These are phyloP conservation scores for Taenioides sp. DNA, from an alignment of 2,797 vertebrate genomes.

Conservation along the genomic window DNA sequence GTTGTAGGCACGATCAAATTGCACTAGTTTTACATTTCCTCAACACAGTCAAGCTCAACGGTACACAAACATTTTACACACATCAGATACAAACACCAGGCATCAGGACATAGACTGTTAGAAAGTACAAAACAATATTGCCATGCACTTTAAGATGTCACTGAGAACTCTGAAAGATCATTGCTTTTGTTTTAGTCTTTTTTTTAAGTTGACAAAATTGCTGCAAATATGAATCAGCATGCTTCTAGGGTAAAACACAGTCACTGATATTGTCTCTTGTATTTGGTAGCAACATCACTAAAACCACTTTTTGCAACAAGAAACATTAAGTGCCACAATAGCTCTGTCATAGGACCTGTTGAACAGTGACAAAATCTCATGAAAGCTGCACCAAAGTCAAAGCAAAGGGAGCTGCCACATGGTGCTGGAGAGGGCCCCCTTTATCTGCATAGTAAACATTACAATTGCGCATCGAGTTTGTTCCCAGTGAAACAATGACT, in stretches of 20 bases:
- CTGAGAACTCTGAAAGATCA: slow-evolving; percentile 35
- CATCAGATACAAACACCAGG: slow-evolving; percentile 60
- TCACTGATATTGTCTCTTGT: slow-evolving; percentile 56
- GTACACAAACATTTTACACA: slow-evolving; percentile 49
- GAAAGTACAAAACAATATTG: slow-evolving; percentile 61
- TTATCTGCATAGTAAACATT: slow-evolving; percentile 91
- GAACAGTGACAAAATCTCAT: slow-evolving; percentile 43
- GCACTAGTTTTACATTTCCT: slow-evolving; percentile 62
- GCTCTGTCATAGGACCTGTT: slow-evolving; percentile 35
- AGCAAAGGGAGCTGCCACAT: slow-evolving; percentile 73
- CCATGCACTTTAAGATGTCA: slow-evolving; percentile 66
- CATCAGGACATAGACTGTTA: slow-evolving; percentile 50
- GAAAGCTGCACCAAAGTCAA: slow-evolving; percentile 45
- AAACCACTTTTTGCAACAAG: slow-evolving; percentile 64
- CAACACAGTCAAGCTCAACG: slow-evolving; percentile 57
- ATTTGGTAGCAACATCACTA: slow-evolving; percentile 71
- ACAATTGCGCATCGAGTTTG: slow-evolving; percentile 74
- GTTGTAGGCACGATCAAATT: slow-evolving; percentile 73
- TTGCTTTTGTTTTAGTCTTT: slow-evolving; percentile 26
- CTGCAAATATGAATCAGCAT: slow-evolving; percentile 68
- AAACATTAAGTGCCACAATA: slow-evolving; percentile 47
- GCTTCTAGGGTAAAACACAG: slow-evolving; percentile 67
- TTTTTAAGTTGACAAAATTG: slow-evolving; percentile 33
- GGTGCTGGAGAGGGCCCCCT: slow-evolving; percentile 63
- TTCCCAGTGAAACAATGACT: slow-evolving; percentile 67